These are phyloP conservation scores for Agelaius phoeniceus DNA, from an alignment of 2,113 vertebrate genomes.

Conservation along the genomic window DNA sequence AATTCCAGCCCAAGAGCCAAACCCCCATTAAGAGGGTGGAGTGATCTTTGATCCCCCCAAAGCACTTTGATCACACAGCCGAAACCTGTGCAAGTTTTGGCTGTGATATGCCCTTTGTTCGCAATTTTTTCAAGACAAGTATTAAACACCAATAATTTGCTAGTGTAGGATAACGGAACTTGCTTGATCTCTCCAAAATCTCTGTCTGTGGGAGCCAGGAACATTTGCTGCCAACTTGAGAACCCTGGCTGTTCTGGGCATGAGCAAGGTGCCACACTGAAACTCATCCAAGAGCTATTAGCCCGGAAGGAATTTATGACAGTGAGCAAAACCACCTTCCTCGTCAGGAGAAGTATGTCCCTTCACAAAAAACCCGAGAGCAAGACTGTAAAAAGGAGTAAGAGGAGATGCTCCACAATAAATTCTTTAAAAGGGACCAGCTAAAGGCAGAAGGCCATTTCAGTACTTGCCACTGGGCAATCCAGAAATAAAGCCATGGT, in stretches of 20 bases:
- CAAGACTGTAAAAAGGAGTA: neutral
- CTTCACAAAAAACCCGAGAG: neutral
- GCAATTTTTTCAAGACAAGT: neutral
- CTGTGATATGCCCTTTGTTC: too few species aligned
- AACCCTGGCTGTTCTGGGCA: neutral
- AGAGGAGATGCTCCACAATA: neutral
- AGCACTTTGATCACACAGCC: neutral
- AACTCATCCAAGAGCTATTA: neutral
- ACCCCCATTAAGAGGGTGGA: neutral
- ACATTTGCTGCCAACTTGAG: neutral
- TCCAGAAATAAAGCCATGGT: neutral
- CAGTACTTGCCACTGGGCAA: neutral
- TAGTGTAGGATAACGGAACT: neutral
- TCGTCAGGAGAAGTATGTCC: neutral
- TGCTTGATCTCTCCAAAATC: neutral
- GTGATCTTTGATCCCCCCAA: neutral
- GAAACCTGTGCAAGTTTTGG: neutral
- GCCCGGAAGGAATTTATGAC: fast-evolving
- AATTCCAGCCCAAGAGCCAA: neutral
- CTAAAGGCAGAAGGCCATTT: neutral
- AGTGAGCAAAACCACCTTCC: neutral
- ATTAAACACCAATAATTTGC: neutral
- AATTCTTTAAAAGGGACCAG: neutral
- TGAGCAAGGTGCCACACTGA: neutral
- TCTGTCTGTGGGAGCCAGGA: neutral